A percentile compares a stretch with the other conserved stretches of the same genome.
Evolutionary conservation across 2,797 vertebrate genomes (phyloP).

Genomic region (Neosilurus hyrtlii): DNA sequence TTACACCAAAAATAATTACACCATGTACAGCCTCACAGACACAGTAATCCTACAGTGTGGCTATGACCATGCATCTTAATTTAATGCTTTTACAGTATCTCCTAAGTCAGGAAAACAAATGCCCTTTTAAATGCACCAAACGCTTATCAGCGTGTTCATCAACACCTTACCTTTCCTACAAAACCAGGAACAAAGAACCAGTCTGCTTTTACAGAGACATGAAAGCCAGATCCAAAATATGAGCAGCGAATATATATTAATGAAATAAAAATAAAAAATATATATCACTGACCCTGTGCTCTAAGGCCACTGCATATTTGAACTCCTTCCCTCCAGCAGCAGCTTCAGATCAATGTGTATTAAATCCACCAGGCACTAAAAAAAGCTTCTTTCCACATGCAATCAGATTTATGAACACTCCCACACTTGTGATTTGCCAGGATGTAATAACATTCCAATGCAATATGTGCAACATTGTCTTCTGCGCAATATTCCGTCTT

Average conservation of each 20-base stretch:
- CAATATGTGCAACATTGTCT: not conserved
- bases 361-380: not conserved
- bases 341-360: not conserved
- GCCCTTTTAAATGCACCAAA: conserved; percentile 6
- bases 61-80: not conserved
- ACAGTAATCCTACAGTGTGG: not conserved
- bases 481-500: not conserved
- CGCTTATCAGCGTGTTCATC: not conserved
- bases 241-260: too few relatives aligned
- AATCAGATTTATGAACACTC: not conserved
- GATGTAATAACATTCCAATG: not conserved
- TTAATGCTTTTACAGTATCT: not conserved
- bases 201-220: not conserved
- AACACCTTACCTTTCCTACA: not conserved
- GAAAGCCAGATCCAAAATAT: not conserved
- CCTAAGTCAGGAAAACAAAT: not conserved
- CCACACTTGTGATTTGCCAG: not conserved
- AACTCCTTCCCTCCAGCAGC: not conserved
- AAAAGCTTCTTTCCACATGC: not conserved
- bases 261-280: not conserved
- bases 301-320: not conserved
- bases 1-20: not conserved
- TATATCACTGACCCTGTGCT: not conserved
- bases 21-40: not conserved
- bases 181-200: not conserved